phyloP scores from a whole-genome alignment of 2,797 vertebrate species.

The Malurus leucopterus region DNA sequence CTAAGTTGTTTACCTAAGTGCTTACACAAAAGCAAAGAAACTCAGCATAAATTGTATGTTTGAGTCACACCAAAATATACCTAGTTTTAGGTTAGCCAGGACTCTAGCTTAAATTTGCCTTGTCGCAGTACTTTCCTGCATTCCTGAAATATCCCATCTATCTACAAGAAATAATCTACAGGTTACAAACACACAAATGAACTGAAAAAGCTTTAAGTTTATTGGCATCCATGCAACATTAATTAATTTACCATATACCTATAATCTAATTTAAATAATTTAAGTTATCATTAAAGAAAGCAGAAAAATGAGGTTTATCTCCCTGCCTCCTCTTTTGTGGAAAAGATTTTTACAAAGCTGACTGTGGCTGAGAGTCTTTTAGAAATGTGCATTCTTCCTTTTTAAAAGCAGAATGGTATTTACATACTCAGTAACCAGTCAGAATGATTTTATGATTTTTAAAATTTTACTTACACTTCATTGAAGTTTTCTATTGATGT shows the following conservation, averaged over 20 bases:
- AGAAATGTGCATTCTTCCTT: neutral
- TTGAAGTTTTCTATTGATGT: conserved; percentile 89
- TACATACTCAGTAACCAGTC: neutral
- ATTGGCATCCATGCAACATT: neutral
- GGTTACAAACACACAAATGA: neutral
- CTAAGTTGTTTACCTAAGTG: neutral
- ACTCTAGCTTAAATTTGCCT: neutral
- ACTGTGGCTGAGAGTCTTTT: neutral
- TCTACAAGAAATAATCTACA: neutral
- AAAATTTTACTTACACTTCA: conserved; percentile 84
- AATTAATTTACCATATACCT: neutral
- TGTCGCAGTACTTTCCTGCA: neutral
- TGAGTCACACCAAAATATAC: neutral
- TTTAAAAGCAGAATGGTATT: neutral
- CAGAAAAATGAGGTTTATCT: neutral
- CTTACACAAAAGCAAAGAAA: neutral
- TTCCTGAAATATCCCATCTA: neutral
- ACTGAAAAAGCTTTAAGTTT: neutral
- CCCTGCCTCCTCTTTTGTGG: neutral
- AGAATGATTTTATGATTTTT: neutral
- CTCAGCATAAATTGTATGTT: fast-evolving
- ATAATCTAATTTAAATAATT: neutral
- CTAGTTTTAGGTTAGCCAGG: neutral
- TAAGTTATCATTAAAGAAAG: neutral
- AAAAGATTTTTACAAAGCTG: neutral